A percentile compares a stretch with the other conserved stretches of the same genome.
Conservation (phyloP, 2,113 vertebrate species). For the Phycodurus eques region DNA sequence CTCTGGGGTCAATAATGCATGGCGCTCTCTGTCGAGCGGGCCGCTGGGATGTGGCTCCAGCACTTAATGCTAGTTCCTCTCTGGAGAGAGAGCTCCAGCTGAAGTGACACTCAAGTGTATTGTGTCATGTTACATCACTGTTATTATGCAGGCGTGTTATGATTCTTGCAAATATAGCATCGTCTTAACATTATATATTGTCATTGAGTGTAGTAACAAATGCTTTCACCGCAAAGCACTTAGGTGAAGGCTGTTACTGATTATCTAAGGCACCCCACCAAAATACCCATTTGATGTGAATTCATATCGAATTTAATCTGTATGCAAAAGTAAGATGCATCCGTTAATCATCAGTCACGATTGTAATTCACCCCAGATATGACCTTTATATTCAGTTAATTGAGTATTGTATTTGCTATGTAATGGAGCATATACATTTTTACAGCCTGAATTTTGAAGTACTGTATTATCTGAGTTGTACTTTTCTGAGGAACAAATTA, state of each 20-base stretch:
- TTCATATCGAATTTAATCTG: neutral
- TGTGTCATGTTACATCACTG: constrained; percentile 29
- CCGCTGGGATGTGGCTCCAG: constrained; percentile 19
- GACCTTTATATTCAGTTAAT: too few relatives aligned
- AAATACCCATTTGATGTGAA: neutral
- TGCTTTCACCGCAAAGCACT: neutral
- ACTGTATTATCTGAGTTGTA: too few relatives aligned
- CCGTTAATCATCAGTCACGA: too few relatives aligned
- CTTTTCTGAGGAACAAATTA: too few relatives aligned
- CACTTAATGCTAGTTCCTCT: constrained; percentile 17
- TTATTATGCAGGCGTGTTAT: neutral
- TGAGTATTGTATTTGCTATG: neutral
- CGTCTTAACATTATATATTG: neutral
- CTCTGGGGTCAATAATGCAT: constrained; percentile 47
- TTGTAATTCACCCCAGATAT: too few relatives aligned
- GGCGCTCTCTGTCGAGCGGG: constrained; percentile 12
- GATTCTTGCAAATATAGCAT: constrained; percentile 11
- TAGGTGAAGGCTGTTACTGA: neutral
- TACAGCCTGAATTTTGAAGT: too few relatives aligned
- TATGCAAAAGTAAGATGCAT: too few relatives aligned
- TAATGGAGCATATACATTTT: neutral
- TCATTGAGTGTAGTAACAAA: neutral
- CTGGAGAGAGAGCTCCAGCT: constrained; percentile 12
- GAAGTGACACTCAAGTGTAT: constrained; percentile 14
- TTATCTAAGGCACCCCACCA: neutral